Evolutionary conservation across 2,113 vertebrate genomes (phyloP).

Genomic region (Plecotus auritus): DNA sequence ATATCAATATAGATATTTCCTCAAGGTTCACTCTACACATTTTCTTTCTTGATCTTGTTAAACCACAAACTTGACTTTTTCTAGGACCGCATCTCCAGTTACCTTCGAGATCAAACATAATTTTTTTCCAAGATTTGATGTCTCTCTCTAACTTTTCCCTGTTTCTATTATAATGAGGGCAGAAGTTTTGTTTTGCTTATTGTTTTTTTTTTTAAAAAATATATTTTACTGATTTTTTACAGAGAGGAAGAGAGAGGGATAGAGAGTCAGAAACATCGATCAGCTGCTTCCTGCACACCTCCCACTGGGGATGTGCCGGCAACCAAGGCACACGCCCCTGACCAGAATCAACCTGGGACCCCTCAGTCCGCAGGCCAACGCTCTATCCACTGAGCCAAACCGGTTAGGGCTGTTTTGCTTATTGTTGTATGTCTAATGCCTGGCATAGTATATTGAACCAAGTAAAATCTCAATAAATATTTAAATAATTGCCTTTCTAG

Average conservation of each 20-base stretch:
- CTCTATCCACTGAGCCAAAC: too few species aligned
- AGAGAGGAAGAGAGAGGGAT: too few species aligned
- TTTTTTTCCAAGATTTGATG: background rate
- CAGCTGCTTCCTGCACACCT: too few species aligned
- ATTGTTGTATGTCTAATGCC: background rate
- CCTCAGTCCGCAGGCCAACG: too few species aligned
- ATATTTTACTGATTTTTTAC: too few species aligned
- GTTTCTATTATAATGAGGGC: background rate
- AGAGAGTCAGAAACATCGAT: too few species aligned
- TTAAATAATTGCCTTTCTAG: background rate
- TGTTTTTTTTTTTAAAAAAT: background rate
- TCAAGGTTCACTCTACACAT: background rate
- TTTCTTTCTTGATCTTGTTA: conserved; percentile 23
- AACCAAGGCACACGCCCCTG: too few species aligned
- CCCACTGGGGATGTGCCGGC: too few species aligned
- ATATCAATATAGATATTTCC: background rate
- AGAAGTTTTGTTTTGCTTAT: background rate
- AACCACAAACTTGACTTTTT: conserved; percentile 1
- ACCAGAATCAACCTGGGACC: too few species aligned
- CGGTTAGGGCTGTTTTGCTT: background rate
- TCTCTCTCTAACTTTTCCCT: background rate
- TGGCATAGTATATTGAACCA: background rate
- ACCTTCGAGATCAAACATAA: background rate
- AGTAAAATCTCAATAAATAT: background rate
- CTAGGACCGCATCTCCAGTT: background rate